Conservation (phyloP, 2,888 invertebrate genomes). For the Pantelozetes paolii region DNA sequence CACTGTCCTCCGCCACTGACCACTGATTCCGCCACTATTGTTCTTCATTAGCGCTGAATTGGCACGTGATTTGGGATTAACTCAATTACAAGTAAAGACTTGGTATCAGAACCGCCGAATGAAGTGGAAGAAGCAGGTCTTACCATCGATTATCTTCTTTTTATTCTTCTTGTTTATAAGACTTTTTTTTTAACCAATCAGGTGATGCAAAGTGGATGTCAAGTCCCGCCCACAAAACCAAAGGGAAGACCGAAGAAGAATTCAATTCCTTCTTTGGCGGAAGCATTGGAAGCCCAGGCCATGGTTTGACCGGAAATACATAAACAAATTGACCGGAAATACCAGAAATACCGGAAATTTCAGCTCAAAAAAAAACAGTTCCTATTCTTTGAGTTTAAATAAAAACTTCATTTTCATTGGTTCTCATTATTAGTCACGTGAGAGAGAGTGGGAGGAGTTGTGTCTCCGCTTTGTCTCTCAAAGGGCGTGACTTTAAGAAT, state of each 20-base stretch:
- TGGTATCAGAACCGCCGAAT: conserved; percentile 57
- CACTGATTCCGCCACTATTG: too few species aligned
- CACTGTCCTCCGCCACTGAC: background rate
- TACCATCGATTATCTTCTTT: background rate
- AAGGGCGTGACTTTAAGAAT: too few species aligned
- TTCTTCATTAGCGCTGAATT: conserved; percentile 50
- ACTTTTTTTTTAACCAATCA: conserved; percentile 39
- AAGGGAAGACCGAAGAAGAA: conserved; percentile 54
- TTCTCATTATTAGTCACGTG: too few species aligned
- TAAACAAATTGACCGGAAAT: too few species aligned
- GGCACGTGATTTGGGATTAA: conserved; percentile 54
- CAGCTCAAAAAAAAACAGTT: too few species aligned
- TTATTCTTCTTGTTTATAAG: background rate
- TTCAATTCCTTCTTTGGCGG: conserved; percentile 48
- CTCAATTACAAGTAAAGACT: conserved; percentile 56
- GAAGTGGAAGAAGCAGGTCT: conserved; percentile 57
- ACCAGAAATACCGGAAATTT: too few species aligned
- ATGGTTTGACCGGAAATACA: too few species aligned
- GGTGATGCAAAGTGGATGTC: conserved; percentile 53
- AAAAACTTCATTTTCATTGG: too few species aligned
- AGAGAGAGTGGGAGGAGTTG: too few species aligned
- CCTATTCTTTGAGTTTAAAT: too few species aligned
- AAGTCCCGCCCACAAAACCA: conserved; percentile 53
- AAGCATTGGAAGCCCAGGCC: too few species aligned
- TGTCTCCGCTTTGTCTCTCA: too few species aligned